phyloP scores from a whole-genome alignment of 1,140 invertebrate species.

The Drosophila grimshawi region DNA sequence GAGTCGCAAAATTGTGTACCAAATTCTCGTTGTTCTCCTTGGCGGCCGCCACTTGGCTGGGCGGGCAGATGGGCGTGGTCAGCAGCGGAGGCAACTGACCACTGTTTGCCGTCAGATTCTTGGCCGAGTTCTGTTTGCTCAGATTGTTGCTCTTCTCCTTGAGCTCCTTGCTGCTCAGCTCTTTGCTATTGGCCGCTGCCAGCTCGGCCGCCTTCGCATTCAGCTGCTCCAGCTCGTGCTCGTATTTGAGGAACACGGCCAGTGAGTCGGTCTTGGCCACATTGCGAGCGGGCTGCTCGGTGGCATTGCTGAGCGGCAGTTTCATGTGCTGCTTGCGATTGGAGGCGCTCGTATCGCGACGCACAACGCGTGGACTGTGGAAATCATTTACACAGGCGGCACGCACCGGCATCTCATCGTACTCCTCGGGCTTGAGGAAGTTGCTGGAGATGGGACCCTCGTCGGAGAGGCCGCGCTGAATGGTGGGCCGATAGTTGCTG shows the following conservation, averaged over 20 bases:
- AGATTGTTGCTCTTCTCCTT: constrained; percentile 84
- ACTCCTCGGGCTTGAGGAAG: constrained; percentile 83
- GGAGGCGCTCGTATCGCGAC: constrained; percentile 72
- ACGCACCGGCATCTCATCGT: constrained; percentile 83
- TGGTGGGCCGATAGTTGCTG: constrained; percentile 77
- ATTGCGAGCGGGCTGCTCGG: constrained; percentile 38
- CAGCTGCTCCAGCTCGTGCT: constrained; percentile 78
- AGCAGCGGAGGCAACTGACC: constrained; percentile 56
- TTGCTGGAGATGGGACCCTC: constrained; percentile 83
- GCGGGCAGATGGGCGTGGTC: constrained; percentile 24
- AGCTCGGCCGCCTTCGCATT: constrained; percentile 59
- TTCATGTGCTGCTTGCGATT: constrained; percentile 76
- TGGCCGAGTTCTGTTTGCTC: constrained; percentile 82
- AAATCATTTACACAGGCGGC: constrained; percentile 80
- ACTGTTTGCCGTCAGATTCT: constrained; percentile 53
- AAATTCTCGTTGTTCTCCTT: constrained; percentile 58
- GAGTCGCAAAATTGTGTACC: constrained; percentile 42
- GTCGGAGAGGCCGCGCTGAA: constrained; percentile 82
- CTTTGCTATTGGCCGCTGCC: constrained; percentile 40
- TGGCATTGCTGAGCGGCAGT: constrained; percentile 39
- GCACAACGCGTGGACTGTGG: constrained; percentile 75
- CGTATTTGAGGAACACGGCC: constrained; percentile 82
- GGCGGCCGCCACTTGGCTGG: background rate
- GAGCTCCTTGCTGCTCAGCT: constrained; percentile 75
- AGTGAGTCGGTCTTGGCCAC: constrained; percentile 81